These are phyloP conservation scores for Gerris buenoi DNA, from an alignment of 1,140 invertebrate genomes.

Conservation along the genomic window DNA sequence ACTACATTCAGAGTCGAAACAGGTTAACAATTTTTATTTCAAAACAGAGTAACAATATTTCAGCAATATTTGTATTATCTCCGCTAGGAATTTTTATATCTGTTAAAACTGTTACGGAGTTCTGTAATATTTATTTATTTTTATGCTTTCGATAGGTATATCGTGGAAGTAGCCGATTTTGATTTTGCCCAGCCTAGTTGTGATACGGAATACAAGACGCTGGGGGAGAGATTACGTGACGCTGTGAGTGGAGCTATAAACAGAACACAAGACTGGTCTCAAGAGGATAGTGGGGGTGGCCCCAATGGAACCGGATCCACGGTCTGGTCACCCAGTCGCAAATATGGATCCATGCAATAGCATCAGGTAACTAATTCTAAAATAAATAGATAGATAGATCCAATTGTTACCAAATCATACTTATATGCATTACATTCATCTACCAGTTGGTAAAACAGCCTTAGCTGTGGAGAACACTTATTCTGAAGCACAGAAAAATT, in stretches of 20 bases:
- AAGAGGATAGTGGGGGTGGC: neutral
- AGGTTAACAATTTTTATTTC: too few species aligned
- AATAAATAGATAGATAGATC: too few species aligned
- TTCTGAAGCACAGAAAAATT: too few species aligned
- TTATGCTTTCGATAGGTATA: slow-evolving; percentile 37
- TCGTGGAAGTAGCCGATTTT: slow-evolving; percentile 72
- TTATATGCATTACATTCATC: too few species aligned
- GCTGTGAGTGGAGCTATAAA: slow-evolving; percentile 47
- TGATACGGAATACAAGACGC: slow-evolving; percentile 72
- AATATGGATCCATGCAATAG: slow-evolving; percentile 27
- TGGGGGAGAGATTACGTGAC: slow-evolving; percentile 57
- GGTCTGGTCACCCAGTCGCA: slow-evolving; percentile 21
- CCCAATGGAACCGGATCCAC: neutral
- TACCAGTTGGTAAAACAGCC: too few species aligned
- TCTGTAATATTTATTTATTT: neutral
- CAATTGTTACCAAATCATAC: too few species aligned
- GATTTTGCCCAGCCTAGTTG: slow-evolving; percentile 61
- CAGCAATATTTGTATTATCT: too few species aligned
- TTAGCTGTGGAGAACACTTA: too few species aligned
- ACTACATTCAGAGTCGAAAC: slow-evolving; percentile 60
- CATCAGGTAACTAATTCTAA: too few species aligned
- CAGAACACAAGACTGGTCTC: neutral
- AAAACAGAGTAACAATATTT: too few species aligned
- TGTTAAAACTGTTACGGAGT: neutral
- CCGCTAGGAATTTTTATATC: too few species aligned